phyloP scores from a whole-genome alignment of 2,113 vertebrate genomes.

The rabbit (Oryctolagus cuniculus) region DNA sequence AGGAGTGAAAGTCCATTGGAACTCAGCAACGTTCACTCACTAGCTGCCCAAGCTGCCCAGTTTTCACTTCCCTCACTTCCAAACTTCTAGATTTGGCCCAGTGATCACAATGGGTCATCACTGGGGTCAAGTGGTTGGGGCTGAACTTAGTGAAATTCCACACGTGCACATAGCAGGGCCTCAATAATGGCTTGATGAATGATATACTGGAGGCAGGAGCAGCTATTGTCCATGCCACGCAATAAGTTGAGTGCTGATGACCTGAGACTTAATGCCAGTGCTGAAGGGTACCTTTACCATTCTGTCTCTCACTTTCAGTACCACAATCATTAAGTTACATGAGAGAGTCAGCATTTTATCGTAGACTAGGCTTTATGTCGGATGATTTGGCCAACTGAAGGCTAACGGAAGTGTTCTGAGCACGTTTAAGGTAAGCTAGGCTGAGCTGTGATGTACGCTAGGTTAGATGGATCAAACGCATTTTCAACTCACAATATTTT shows the following conservation, averaged over 20 bases:
- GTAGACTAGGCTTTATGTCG: not conserved
- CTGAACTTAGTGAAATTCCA: not conserved
- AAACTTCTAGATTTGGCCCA: not conserved
- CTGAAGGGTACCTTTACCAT: not conserved
- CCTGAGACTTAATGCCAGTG: not conserved
- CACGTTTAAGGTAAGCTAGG: not conserved
- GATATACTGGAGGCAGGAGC: not conserved
- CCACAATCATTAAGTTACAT: not conserved
- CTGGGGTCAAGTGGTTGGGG: not conserved
- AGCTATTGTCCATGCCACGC: not conserved
- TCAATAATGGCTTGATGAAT: conserved; percentile 23
- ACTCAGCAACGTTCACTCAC: not conserved
- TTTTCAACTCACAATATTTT: not conserved
- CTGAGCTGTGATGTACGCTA: not conserved
- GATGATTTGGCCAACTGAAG: not conserved
- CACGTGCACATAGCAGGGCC: not conserved
- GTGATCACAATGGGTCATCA: not conserved
- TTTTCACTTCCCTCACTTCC: not conserved
- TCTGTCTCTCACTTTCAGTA: not conserved
- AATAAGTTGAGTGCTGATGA: not conserved
- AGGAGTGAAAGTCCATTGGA: not conserved
- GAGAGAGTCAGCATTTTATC: not conserved
- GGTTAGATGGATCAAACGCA: not conserved
- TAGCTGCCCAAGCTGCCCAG: not conserved
- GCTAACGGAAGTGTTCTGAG: not conserved